These are phyloP conservation scores for Tridacna gigas DNA, from an alignment of 2,888 invertebrate genomes.

Conservation along the genomic window DNA sequence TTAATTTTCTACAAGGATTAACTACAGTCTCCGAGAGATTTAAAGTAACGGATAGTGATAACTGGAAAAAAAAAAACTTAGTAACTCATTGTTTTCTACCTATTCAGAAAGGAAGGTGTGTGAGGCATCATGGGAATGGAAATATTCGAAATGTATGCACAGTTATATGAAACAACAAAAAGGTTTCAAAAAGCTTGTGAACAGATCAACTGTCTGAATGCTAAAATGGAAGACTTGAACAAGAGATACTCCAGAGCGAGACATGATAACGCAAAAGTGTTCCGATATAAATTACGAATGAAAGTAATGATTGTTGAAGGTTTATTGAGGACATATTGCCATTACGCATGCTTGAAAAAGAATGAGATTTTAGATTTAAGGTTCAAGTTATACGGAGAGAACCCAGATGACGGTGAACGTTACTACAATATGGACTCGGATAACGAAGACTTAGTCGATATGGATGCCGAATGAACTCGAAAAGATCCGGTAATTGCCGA, in stretches of 20 bases:
- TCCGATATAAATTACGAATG: constrained; percentile 67
- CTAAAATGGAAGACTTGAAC: constrained; percentile 49
- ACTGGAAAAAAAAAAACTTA: not conserved
- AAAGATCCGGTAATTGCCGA: not conserved
- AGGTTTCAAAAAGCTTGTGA: constrained; percentile 54
- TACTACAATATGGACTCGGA: constrained; percentile 34
- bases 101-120: not conserved
- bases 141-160: constrained; percentile 62
- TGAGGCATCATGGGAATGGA: constrained; percentile 60
- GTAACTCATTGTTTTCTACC: not conserved
- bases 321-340: constrained; percentile 61
- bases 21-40: no score
- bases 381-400: constrained; percentile 50
- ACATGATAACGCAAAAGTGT: constrained; percentile 39
- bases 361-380: constrained; percentile 64
- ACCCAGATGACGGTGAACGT: constrained; percentile 46
- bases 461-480: not conserved
- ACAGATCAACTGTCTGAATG: constrained; percentile 59
- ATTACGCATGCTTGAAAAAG: constrained; percentile 66
- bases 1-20: no score
- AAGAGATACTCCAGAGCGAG: constrained; percentile 57
- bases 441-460: not conserved
- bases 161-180: constrained; percentile 56
- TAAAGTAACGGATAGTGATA: not conserved
- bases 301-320: constrained; percentile 63